Evolutionary conservation across 2,113 vertebrate species (phyloP).

Genomic region (Grammomys surdaster): DNA sequence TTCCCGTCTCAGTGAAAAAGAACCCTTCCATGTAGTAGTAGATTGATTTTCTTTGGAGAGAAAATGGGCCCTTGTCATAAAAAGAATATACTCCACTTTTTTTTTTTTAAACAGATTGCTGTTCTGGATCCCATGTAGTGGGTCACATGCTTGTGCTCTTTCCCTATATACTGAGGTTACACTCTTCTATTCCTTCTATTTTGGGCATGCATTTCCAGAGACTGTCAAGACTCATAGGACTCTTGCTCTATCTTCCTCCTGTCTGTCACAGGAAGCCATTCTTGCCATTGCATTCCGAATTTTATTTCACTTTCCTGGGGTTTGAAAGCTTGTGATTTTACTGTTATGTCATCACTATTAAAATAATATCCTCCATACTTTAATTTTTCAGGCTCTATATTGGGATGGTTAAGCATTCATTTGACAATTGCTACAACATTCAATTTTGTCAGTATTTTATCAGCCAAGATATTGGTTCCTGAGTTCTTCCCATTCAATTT

Average conservation of each 20-base stretch:
- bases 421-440: slow-evolving; percentile 85
- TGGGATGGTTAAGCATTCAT: background rate
- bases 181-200: background rate
- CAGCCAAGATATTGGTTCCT: slow-evolving; percentile 90
- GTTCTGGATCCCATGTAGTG: background rate
- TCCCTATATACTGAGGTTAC: background rate
- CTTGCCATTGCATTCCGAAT: background rate
- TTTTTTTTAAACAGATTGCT: background rate
- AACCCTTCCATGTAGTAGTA: background rate
- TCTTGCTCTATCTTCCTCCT: background rate
- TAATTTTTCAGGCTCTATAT: background rate
- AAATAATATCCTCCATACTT: background rate
- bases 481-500: slow-evolving; percentile 93
- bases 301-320: background rate
- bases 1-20: background rate
- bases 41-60: background rate
- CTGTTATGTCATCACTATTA: background rate
- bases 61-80: background rate
- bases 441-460: slow-evolving; percentile 86
- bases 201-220: background rate
- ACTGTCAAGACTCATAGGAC: background rate
- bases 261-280: background rate
- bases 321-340: slow-evolving; percentile 39
- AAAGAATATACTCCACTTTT: background rate
- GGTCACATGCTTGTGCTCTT: background rate